Conservation (phyloP, 2,888 invertebrate species). For the Coenonympha glycerion region DNA sequence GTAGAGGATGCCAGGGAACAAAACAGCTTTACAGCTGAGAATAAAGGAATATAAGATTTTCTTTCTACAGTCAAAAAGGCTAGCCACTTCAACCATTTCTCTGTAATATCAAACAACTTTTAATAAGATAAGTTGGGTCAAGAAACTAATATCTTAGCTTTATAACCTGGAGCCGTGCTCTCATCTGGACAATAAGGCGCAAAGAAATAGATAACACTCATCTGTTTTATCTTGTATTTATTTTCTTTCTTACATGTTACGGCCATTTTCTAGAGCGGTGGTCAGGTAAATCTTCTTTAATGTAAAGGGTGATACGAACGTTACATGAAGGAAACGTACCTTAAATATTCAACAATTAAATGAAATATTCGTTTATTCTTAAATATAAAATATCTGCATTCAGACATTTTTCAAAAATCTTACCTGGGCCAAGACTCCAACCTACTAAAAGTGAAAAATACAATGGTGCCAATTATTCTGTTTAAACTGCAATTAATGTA, state of each 20-base stretch:
- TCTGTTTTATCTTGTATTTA: conserved; percentile 2
- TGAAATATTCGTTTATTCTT: too few relatives aligned
- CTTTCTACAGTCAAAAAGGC: background rate
- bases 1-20: too few relatives aligned
- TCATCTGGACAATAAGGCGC: conserved; percentile 6
- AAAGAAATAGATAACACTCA: conserved; percentile 1
- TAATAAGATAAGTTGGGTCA: conserved; percentile 4
- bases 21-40: background rate
- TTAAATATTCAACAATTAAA: too few relatives aligned
- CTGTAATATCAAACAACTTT: background rate
- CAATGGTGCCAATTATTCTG: too few relatives aligned
- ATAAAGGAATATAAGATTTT: background rate
- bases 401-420: too few relatives aligned
- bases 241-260: conserved; percentile 4
- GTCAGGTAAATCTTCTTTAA: background rate
- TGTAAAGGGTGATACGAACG: too few relatives aligned
- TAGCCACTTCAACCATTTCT: background rate
- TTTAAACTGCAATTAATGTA: too few relatives aligned
- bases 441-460: too few relatives aligned
- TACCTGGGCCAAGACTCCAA: too few relatives aligned
- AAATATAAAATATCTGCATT: too few relatives aligned
- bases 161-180: background rate
- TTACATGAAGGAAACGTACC: too few relatives aligned
- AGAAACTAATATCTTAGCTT: conserved; percentile 4
- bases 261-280: background rate